Conservation (phyloP, 92 coral and sea anemone species). For the Desmophyllum pertusum region DNA sequence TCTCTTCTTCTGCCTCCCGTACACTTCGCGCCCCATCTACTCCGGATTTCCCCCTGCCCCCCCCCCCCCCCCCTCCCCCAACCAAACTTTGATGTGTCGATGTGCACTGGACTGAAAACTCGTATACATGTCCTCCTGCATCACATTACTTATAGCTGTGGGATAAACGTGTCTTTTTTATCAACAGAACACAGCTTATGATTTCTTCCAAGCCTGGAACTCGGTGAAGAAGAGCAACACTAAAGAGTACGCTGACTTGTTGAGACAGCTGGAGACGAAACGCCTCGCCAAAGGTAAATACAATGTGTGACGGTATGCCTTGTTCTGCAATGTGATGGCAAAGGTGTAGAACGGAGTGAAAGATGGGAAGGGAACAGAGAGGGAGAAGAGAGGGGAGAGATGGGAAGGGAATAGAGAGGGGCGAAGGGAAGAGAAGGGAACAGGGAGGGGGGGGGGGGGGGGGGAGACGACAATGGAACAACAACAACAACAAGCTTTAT, state of each 20-base stretch:
- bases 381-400: not conserved
- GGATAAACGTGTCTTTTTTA: constrained; percentile 5
- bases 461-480: too few relatives aligned
- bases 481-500: too few relatives aligned
- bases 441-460: not conserved
- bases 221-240: constrained; percentile 74
- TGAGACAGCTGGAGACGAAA: constrained; percentile 72
- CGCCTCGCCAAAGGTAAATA: constrained; percentile 80
- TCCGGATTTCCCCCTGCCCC: too few relatives aligned
- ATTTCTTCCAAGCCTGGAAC: constrained; percentile 91
- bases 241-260: constrained; percentile 71
- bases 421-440: not conserved
- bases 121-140: too few relatives aligned
- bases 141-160: not conserved
- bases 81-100: not conserved
- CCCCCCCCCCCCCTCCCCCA: too few relatives aligned
- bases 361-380: not conserved
- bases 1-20: not conserved
- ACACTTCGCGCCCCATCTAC: not conserved
- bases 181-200: constrained; percentile 80
- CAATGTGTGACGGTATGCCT: not conserved
- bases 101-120: not conserved
- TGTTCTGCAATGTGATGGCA: not conserved
- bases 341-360: not conserved
- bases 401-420: not conserved